Conservation (phyloP, 2,797 vertebrate genomes). For the Octomys mimax region DNA sequence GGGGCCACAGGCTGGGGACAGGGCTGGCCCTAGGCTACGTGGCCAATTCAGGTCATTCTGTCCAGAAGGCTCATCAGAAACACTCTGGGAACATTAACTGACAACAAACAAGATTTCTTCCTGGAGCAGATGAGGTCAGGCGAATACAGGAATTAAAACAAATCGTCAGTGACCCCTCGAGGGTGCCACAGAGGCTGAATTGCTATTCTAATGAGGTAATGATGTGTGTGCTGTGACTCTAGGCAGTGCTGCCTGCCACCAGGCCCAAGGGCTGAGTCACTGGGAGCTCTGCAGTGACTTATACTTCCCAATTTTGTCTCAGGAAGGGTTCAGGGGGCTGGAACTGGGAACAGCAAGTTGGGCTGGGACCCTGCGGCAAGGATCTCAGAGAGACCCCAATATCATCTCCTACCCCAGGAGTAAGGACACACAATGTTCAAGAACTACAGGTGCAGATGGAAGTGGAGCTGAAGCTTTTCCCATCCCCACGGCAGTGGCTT, state of each 20-base stretch:
- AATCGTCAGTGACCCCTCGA: accelerated
- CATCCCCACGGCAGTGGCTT: no score
- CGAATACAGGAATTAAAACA: neutral
- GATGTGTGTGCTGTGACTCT: accelerated
- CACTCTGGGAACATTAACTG: conserved; percentile 29
- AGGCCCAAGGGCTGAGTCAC: neutral
- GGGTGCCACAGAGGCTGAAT: neutral
- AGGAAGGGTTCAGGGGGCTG: neutral
- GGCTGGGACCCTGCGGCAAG: neutral
- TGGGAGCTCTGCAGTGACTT: accelerated
- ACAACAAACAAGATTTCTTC: conserved; percentile 24
- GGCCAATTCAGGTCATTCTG: neutral
- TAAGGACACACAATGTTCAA: accelerated
- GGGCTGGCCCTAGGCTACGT: neutral
- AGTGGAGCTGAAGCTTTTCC: neutral
- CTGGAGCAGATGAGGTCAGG: neutral
- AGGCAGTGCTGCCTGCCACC: neutral
- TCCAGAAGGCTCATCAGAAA: conserved; percentile 36
- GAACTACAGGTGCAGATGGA: neutral
- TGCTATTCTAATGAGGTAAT: neutral
- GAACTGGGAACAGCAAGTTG: neutral
- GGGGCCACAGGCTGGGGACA: neutral
- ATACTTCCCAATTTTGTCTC: neutral
- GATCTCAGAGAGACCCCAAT: neutral
- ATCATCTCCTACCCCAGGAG: accelerated